phyloP scores from a whole-genome alignment of 2,888 invertebrate genomes.

The Eucera pruinosa region DNA sequence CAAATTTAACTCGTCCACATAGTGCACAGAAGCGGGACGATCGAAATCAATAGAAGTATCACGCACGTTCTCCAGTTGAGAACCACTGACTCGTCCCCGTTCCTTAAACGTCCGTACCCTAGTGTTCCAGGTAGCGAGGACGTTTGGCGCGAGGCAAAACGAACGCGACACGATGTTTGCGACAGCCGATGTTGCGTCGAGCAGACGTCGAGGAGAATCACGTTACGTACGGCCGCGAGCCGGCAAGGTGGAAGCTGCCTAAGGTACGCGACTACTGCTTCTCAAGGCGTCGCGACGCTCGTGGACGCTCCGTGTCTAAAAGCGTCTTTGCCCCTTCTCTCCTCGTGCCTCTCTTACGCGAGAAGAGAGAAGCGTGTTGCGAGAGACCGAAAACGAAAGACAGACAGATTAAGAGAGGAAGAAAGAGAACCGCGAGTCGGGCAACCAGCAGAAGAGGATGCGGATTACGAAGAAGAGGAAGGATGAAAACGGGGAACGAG shows the following conservation, averaged over 20 bases:
- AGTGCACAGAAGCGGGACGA: conserved; percentile 5
- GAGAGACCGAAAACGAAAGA: conserved; percentile 42
- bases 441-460: conserved; percentile 13
- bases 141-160: neutral
- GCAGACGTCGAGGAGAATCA: conserved; percentile 53
- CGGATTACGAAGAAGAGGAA: neutral
- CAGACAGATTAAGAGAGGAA: conserved; percentile 18
- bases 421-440: conserved; percentile 26
- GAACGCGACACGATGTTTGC: conserved; percentile 21
- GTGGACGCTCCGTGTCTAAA: conserved; percentile 83
- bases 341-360: conserved; percentile 64
- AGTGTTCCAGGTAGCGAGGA: conserved; percentile 6
- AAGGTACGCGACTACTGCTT: conserved; percentile 83
- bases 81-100: conserved; percentile 23
- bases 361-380: conserved; percentile 47
- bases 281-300: conserved; percentile 81
- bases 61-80: conserved; percentile 27
- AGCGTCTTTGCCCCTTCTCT: conserved; percentile 80
- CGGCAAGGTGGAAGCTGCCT: conserved; percentile 83
- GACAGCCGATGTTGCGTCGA: conserved; percentile 18
- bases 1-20: conserved; percentile 34
- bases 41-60: neutral
- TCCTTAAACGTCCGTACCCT: conserved; percentile 12
- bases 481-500: conserved; percentile 1
- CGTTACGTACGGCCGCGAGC: conserved; percentile 74